Conservation (phyloP, 2,888 invertebrate species). For the Apamea monoglypha region DNA sequence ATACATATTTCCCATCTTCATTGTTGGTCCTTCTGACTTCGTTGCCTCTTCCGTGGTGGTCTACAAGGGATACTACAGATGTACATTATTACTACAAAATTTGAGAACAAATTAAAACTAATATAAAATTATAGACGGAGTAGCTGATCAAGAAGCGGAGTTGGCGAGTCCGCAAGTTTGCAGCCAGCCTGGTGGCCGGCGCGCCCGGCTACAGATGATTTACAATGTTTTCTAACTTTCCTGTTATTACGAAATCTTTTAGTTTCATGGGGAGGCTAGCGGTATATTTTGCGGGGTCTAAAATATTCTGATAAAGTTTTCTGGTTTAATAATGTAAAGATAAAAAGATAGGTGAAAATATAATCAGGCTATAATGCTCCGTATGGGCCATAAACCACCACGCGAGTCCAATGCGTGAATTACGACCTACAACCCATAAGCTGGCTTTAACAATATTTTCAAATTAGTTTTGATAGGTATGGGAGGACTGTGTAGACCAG, state of each 20-base stretch:
- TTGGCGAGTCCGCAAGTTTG: conserved; percentile 30
- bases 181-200: neutral
- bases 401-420: neutral
- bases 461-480: neutral
- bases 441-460: neutral
- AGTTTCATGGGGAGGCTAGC: conserved; percentile 10
- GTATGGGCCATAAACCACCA: neutral
- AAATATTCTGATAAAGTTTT: neutral
- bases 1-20: too few relatives aligned
- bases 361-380: neutral
- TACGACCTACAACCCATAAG: neutral
- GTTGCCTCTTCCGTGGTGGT: too few relatives aligned
- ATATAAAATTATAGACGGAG: conserved; percentile 54
- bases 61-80: conserved; percentile 48
- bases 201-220: conserved; percentile 29
- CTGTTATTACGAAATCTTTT: conserved; percentile 29
- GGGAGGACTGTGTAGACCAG: neutral
- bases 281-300: neutral
- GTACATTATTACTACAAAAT: conserved; percentile 60
- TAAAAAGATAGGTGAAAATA: neutral
- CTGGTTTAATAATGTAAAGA: neutral
- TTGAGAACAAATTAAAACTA: conserved; percentile 59
- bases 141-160: conserved; percentile 46
- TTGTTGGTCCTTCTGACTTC: conserved; percentile 13
- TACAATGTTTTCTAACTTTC: conserved; percentile 44